These are phyloP conservation scores for Mycetomoellerius zeteki DNA, from an alignment of 1,140 invertebrate species.

Conservation along the genomic window DNA sequence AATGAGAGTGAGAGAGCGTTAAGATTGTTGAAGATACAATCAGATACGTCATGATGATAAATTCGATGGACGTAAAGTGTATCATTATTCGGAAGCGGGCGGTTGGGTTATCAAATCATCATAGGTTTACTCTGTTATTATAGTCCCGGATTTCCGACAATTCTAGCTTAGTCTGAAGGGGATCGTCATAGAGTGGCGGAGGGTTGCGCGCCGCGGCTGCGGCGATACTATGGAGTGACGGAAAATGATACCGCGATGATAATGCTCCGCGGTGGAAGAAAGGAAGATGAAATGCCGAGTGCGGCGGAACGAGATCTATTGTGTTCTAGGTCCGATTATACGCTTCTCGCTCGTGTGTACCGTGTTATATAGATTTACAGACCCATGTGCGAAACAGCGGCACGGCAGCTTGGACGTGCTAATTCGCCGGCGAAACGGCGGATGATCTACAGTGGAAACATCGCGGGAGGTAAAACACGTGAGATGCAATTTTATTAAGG, in stretches of 20 bases:
- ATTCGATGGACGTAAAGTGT: slow-evolving; percentile 43
- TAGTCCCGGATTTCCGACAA: slow-evolving; percentile 41
- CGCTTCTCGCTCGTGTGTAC: slow-evolving; percentile 20
- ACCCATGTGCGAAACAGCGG: slow-evolving; percentile 20
- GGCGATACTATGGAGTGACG: slow-evolving; percentile 62
- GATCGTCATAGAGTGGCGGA: slow-evolving; percentile 12
- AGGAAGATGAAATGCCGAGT: slow-evolving; percentile 70
- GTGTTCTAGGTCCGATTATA: slow-evolving; percentile 67
- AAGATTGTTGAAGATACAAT: slow-evolving; percentile 37
- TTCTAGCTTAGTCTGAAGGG: slow-evolving; percentile 18
- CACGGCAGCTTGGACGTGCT: slow-evolving; percentile 43
- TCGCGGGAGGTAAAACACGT: slow-evolving; percentile 27
- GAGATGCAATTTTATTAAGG: slow-evolving; percentile 41
- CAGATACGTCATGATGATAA: slow-evolving; percentile 60
- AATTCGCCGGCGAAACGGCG: slow-evolving; percentile 59
- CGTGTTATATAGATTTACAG: slow-evolving; percentile 61
- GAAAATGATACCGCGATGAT: slow-evolving; percentile 70
- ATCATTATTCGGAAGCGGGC: slow-evolving; percentile 54
- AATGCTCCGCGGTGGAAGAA: slow-evolving; percentile 66
- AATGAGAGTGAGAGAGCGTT: background rate
- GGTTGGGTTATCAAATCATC: slow-evolving; percentile 67
- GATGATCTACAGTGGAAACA: slow-evolving; percentile 50
- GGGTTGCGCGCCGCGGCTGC: slow-evolving; percentile 39
- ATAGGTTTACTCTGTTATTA: slow-evolving; percentile 52
- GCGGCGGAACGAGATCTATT: slow-evolving; percentile 56